Conservation (phyloP, 2,113 vertebrate species). For the Pitta sordida region DNA sequence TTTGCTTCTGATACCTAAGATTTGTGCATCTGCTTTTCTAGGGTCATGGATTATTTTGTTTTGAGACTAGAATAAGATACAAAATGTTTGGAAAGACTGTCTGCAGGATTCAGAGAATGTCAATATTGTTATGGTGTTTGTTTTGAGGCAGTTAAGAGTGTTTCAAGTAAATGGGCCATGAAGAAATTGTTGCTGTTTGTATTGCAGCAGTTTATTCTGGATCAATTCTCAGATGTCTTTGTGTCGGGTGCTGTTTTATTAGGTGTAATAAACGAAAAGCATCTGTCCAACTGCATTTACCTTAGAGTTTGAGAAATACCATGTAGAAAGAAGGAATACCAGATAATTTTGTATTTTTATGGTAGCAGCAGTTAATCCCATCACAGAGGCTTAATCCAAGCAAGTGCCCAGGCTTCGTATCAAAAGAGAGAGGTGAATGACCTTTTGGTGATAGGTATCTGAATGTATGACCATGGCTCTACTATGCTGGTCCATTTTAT, state of each 20-base stretch:
- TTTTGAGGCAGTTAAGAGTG: neutral
- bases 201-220: neutral
- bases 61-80: neutral
- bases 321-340: neutral
- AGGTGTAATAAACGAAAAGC: neutral
- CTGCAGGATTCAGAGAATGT: neutral
- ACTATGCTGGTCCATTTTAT: neutral
- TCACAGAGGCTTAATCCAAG: neutral
- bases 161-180: neutral
- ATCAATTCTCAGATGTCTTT: conserved; percentile 1
- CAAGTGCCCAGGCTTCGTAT: neutral
- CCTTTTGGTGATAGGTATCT: neutral
- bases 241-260: neutral
- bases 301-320: neutral
- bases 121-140: neutral
- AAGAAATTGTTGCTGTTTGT: neutral
- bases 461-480: neutral
- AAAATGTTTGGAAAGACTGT: neutral
- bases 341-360: neutral
- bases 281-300: neutral
- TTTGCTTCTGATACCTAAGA: neutral
- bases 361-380: neutral
- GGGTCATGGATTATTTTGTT: neutral
- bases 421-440: neutral
- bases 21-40: neutral